A percentile compares a stretch with the other conserved stretches of the same genome.
Conservation (phyloP, 2,888 invertebrate genomes). For the Epinotia brunnichana region DNA sequence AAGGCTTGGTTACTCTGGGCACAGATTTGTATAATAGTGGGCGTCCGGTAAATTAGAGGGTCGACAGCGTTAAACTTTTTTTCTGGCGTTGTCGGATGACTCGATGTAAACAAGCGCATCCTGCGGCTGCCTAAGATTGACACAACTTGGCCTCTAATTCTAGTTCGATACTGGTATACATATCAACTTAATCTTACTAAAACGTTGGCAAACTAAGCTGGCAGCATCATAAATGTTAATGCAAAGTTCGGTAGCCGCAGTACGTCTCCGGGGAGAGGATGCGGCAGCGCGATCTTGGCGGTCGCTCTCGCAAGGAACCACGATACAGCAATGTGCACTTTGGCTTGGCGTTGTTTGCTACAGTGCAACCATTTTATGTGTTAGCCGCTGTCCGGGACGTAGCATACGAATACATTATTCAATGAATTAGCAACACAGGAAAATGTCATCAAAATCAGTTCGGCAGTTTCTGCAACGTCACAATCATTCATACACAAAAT, state of each 20-base stretch:
- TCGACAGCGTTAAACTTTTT: not conserved
- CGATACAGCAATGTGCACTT: conserved; percentile 36
- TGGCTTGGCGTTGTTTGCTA: conserved; percentile 13
- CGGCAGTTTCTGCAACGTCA: not conserved
- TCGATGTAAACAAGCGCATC: not conserved
- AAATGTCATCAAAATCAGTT: not conserved
- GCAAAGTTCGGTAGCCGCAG: conserved; percentile 40
- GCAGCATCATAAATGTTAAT: conserved; percentile 37
- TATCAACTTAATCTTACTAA: not conserved
- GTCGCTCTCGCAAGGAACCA: conserved; percentile 19
- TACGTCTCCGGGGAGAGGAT: conserved; percentile 35
- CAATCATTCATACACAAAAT: too few species aligned
- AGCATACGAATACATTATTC: not conserved
- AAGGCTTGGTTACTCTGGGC: not conserved
- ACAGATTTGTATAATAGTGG: too few species aligned
- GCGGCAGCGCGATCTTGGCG: conserved; percentile 41
- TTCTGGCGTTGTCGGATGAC: not conserved
- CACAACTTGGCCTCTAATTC: not conserved
- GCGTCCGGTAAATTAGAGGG: not conserved
- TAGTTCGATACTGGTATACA: not conserved
- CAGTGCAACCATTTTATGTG: conserved; percentile 4
- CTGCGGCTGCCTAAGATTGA: not conserved
- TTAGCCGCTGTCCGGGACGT: not conserved
- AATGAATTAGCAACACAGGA: not conserved
- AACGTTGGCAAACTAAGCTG: conserved; percentile 21